These are phyloP conservation scores for Cyanistes caeruleus DNA, from an alignment of 2,113 vertebrate species.

Conservation along the genomic window DNA sequence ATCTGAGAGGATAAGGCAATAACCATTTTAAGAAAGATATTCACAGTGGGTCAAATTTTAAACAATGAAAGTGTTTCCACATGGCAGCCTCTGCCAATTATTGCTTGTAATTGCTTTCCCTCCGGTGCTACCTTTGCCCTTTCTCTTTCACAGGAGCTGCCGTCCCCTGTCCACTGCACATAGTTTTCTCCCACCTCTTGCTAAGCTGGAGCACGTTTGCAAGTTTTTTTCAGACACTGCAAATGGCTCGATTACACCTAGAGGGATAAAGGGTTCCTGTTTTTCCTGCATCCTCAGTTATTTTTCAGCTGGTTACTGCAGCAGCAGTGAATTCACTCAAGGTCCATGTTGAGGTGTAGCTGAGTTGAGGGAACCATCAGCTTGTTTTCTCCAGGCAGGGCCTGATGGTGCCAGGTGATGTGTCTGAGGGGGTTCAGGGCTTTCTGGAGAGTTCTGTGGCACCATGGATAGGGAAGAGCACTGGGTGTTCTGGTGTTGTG, in stretches of 20 bases:
- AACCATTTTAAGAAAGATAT: conserved; percentile 43
- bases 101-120: conserved; percentile 65
- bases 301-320: conserved; percentile 34
- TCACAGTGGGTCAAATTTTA: conserved; percentile 42
- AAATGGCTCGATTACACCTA: background rate
- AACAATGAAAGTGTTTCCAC: conserved; percentile 58
- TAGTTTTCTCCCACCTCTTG: background rate
- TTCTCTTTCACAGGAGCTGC: background rate
- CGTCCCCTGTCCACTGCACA: background rate
- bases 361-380: background rate
- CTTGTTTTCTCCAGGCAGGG: background rate
- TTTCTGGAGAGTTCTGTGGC: background rate
- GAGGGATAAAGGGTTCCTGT: conserved; percentile 43
- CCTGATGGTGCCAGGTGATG: background rate
- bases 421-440: too few species aligned
- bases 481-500: rapidly evolving
- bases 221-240: background rate
- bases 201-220: background rate
- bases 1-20: conserved; percentile 24
- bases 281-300: background rate
- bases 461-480: rapidly evolving
- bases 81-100: conserved; percentile 50
- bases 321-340: background rate
- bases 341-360: background rate
- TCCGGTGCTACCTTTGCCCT: background rate